Evolutionary conservation across 1,140 invertebrate species (phyloP), one percentile per base, ranked within the genome.

Genomic region (Monomorium pharaonis): DNA sequence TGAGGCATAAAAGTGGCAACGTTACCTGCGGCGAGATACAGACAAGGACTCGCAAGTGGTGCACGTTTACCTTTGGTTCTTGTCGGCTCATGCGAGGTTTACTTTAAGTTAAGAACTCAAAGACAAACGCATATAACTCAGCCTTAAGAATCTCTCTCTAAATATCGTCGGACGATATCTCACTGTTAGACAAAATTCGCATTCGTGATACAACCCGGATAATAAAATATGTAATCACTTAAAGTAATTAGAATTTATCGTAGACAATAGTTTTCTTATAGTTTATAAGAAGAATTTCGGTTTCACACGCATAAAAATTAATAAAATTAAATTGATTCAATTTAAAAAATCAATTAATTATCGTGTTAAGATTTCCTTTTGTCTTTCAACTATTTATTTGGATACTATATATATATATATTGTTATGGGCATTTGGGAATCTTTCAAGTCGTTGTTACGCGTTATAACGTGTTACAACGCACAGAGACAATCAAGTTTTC

Each of bases 121-220:
- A 78, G 76, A 33, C 21, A 67, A 65, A 49, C 27, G n/a, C n/a
- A 9, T 54, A 47, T 77, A 67, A 80, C n/a, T 78, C 47, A 80
- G 44, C 16, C 62, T 67, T 54, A 54, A 42, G 30, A 21, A 51
- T 51, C 3, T 78, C 14, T 21, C 9, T 37, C 27, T 69, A 51
- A 30, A 51, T 65, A 33, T 10, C n/a, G 30, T 18, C n/a, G 27
- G 24, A 62, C 30, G 18, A 63, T 77, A 37, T 54, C 30, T 56
- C n/a, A 33, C 3, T 21, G 16, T 30, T 72, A 18, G 27, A 47
- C 27, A 21, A 42, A 30, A 76, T 62, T 76, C 33, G 10, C 12
- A 60, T 24, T 7, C 14, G 24, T 27, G 14, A 42, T 44, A 2
- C 16, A 44, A 76, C 27, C 54, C 9, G 2, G 5, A 18, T 14